phyloP scores from a whole-genome alignment of 30 jellyfish, hydroid and myxozoan genomes.

The Nemopilema nomurai region DNA sequence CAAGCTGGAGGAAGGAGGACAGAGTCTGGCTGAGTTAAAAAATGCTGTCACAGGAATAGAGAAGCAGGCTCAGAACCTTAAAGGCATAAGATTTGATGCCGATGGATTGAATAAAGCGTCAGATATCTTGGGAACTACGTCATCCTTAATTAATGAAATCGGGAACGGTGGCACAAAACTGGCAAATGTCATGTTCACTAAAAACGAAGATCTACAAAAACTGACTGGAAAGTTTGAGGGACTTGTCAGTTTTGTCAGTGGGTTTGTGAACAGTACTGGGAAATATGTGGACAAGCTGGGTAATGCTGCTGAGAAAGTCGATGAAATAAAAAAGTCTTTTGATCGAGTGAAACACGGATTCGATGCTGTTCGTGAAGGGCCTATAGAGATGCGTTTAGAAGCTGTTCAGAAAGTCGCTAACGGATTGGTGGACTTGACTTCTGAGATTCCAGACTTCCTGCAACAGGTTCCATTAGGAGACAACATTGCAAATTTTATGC shows the following conservation, averaged over 20 bases:
- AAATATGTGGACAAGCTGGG: slow-evolving; percentile 50
- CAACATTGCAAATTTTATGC: slow-evolving; percentile 67
- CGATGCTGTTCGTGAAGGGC: slow-evolving; percentile 72
- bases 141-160: slow-evolving; percentile 56
- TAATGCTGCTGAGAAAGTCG: slow-evolving; percentile 71
- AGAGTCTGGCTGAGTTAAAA: slow-evolving; percentile 42
- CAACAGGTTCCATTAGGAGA: slow-evolving; percentile 47
- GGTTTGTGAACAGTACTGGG: slow-evolving; percentile 79
- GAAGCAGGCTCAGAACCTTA: slow-evolving; percentile 31
- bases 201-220: slow-evolving; percentile 59
- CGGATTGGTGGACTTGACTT: slow-evolving; percentile 65
- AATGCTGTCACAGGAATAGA: slow-evolving; percentile 72
- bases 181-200: slow-evolving; percentile 63
- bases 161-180: slow-evolving; percentile 61
- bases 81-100: slow-evolving; percentile 51
- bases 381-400: slow-evolving; percentile 80
- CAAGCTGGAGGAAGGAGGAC: slow-evolving; percentile 76
- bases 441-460: slow-evolving; percentile 75
- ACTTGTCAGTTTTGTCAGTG: slow-evolving; percentile 54
- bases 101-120: slow-evolving; percentile 73
- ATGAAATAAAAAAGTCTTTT: slow-evolving; percentile 52
- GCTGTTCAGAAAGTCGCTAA: slow-evolving; percentile 76
- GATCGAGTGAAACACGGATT: slow-evolving; percentile 30
- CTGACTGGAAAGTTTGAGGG: slow-evolving; percentile 83
- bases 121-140: slow-evolving; percentile 56